Evolutionary conservation across 2,797 vertebrate species (phyloP).

Genomic region (Ptychadena robeensis): DNA sequence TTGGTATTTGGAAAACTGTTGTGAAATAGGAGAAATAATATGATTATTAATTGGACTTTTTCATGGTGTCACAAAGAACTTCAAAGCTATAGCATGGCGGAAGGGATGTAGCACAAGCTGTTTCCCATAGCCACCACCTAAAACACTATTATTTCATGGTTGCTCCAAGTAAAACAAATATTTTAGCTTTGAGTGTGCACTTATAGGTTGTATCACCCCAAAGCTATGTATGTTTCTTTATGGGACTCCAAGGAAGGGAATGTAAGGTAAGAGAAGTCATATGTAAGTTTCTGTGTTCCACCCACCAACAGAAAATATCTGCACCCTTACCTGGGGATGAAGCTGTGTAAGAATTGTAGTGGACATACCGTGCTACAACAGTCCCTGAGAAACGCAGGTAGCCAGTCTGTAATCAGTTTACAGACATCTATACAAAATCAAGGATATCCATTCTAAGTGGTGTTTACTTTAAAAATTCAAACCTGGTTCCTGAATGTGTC

Average conservation of each 20-base stretch:
- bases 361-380: not conserved
- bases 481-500: not conserved
- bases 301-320: no score
- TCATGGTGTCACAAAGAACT: no score
- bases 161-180: not conserved
- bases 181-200: not conserved
- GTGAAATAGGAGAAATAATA: not conserved
- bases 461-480: not conserved
- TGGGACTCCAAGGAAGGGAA: no score
- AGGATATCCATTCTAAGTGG: no score
- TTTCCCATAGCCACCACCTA: no score
- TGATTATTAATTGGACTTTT: no score
- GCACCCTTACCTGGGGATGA: no score
- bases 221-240: not conserved
- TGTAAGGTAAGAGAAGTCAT: no score
- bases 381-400: not conserved
- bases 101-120: no score
- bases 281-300: no score
- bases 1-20: not conserved
- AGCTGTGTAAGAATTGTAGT: not conserved
- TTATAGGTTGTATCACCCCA: not conserved
- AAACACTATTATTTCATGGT: no score
- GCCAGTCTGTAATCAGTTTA: not conserved
- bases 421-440: not conserved
- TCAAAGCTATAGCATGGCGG: no score